Evolutionary conservation across 2,888 invertebrate species (phyloP).

Genomic region (Cecidostiba fungosa): DNA sequence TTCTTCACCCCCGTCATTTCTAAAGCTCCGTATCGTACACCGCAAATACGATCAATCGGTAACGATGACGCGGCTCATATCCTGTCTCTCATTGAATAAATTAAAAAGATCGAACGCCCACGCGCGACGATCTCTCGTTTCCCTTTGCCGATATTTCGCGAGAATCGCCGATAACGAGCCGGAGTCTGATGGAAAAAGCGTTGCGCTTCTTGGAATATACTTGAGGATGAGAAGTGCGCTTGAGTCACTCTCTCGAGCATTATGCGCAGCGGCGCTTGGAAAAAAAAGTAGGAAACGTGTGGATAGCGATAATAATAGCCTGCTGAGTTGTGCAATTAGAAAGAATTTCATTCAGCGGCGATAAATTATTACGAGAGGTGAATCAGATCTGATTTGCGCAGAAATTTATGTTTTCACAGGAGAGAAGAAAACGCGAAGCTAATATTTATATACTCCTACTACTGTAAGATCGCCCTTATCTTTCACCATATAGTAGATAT

Average conservation of each 20-base stretch:
- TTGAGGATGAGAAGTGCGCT: background rate
- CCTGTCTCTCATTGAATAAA: background rate
- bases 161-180: background rate
- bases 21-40: background rate
- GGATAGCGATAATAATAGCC: background rate
- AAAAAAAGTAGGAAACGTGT: background rate
- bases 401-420: constrained; percentile 56
- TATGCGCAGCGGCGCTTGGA: background rate
- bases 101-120: background rate
- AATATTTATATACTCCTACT: background rate
- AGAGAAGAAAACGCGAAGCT: no score
- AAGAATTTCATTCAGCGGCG: constrained; percentile 16
- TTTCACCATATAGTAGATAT: background rate
- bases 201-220: background rate
- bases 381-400: constrained; percentile 48
- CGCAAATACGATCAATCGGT: background rate
- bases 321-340: constrained; percentile 27
- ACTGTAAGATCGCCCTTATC: background rate
- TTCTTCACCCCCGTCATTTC: background rate
- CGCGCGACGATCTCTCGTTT: background rate
- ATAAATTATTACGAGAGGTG: constrained; percentile 39
- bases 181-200: background rate
- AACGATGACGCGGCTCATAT: background rate
- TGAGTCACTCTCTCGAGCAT: constrained; percentile 19
- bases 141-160: background rate